Evolutionary conservation across 1,140 invertebrate species (phyloP).

Genomic region (Ceratina calcarata): DNA sequence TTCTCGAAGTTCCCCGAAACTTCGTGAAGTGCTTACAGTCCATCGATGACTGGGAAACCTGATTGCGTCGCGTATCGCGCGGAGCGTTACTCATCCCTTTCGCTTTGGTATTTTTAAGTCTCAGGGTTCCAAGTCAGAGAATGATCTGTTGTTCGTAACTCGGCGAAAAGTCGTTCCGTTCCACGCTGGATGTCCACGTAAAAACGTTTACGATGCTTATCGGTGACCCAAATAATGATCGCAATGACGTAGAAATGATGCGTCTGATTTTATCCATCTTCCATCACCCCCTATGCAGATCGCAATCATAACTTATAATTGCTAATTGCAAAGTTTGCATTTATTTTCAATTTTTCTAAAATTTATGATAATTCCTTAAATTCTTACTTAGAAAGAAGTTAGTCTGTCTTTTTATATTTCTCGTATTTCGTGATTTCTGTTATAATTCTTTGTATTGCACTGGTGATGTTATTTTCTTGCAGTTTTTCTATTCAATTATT

Average conservation of each 20-base stretch:
- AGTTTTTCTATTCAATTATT: background rate
- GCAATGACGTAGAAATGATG: slow-evolving; percentile 27
- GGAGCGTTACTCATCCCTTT: background rate
- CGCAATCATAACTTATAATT: background rate
- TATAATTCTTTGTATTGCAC: background rate
- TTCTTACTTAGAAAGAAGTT: background rate
- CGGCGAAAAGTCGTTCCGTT: background rate
- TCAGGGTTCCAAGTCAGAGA: no score
- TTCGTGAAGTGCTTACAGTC: background rate
- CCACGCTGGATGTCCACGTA: background rate
- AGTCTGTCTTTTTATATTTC: no score
- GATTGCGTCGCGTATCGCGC: background rate
- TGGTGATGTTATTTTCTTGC: background rate
- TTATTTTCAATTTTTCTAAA: background rate
- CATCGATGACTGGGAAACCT: slow-evolving; percentile 11
- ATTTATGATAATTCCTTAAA: background rate
- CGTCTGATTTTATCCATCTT: background rate
- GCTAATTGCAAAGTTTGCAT: background rate
- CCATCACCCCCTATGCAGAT: background rate
- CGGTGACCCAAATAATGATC: slow-evolving; percentile 48
- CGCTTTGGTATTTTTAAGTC: background rate
- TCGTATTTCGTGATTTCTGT: background rate
- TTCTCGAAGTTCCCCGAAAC: slow-evolving; percentile 35
- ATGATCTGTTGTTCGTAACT: background rate
- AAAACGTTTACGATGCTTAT: slow-evolving; percentile 28